phyloP scores from a whole-genome alignment of 2,888 invertebrate genomes.

The Orchesella flavescens region DNA sequence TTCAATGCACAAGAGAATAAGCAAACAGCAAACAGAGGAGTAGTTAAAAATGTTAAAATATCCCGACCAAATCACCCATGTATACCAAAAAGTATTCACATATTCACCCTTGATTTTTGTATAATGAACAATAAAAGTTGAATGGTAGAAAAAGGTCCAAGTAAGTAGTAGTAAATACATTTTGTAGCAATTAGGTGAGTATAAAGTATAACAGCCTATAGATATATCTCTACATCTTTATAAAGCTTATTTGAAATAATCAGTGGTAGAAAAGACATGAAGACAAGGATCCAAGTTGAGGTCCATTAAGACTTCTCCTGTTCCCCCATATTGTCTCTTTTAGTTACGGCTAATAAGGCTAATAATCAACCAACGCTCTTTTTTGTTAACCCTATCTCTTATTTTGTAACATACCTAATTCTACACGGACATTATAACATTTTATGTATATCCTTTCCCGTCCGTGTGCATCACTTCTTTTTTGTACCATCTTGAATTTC shows the following conservation, averaged over 20 bases:
- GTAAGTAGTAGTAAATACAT: neutral
- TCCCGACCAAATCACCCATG: too few species aligned
- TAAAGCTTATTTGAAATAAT: conserved; percentile 37
- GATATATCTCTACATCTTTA: neutral
- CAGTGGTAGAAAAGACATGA: conserved; percentile 33
- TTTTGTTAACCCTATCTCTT: conserved; percentile 61
- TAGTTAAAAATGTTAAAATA: too few species aligned
- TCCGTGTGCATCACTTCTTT: neutral
- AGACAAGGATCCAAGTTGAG: conserved; percentile 39
- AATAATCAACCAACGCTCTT: conserved; percentile 59
- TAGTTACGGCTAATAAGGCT: conserved; percentile 64
- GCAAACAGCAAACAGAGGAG: too few species aligned
- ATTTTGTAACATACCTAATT: conserved; percentile 42
- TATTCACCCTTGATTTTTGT: too few species aligned
- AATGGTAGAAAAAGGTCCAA: too few species aligned
- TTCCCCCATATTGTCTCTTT: conserved; percentile 64
- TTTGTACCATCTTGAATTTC: conserved; percentile 53
- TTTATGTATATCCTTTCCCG: conserved; percentile 19
- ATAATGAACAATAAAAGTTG: too few species aligned
- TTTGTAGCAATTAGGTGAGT: conserved; percentile 53
- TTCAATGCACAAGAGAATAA: too few species aligned
- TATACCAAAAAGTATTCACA: too few species aligned
- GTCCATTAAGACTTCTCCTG: conserved; percentile 59
- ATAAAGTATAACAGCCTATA: too few species aligned
- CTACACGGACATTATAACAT: conserved; percentile 39